Evolutionary conservation across 2,113 vertebrate genomes (phyloP).

Genomic region (Carollia perspicillata): DNA sequence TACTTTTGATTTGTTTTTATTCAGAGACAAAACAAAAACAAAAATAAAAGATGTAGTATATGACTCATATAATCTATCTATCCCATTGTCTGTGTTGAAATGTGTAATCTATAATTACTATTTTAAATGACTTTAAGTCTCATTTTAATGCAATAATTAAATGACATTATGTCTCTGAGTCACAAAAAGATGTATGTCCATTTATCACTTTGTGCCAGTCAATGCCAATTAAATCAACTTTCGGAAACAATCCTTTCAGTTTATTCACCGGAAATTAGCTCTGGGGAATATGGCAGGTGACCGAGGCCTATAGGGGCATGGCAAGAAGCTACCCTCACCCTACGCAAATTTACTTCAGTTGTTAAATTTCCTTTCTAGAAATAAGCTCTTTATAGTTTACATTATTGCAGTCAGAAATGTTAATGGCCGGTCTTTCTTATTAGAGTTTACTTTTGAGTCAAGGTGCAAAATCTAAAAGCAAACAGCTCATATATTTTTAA

Average conservation of each 20-base stretch:
- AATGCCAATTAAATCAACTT: background rate
- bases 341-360: background rate
- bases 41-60: background rate
- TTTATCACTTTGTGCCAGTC: background rate
- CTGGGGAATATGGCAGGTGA: background rate
- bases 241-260: background rate
- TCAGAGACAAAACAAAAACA: background rate
- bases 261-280: background rate
- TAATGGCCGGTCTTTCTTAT: background rate
- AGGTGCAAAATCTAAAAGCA: constrained; percentile 7
- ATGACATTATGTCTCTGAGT: background rate
- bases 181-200: background rate
- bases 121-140: background rate
- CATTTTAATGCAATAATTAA: background rate
- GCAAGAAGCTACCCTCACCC: background rate
- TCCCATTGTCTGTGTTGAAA: background rate
- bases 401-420: background rate
- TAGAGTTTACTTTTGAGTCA: background rate
- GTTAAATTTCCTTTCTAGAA: background rate
- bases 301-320: rapidly evolving
- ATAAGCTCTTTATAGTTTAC: background rate
- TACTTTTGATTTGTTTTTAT: background rate
- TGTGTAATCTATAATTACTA: background rate
- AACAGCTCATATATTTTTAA: constrained; percentile 37
- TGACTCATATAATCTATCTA: background rate